Evolutionary conservation across 2,797 vertebrate species (phyloP).

Genomic region (Huso huso): DNA sequence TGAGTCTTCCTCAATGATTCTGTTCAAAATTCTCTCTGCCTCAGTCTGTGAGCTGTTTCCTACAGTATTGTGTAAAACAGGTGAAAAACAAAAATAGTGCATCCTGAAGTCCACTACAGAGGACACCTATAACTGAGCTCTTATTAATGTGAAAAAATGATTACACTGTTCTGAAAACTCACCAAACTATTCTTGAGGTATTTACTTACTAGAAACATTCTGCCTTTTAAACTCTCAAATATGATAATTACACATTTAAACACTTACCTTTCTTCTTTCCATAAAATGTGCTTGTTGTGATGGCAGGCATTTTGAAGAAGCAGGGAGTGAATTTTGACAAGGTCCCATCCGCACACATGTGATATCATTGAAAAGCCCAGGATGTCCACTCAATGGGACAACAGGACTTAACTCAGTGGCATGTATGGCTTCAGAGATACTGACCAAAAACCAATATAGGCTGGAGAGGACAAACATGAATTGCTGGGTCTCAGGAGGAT

Average conservation of each 20-base stretch:
- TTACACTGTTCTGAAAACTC: background rate
- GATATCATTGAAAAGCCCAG: constrained; percentile 1
- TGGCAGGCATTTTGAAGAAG: background rate
- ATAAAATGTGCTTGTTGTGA: background rate
- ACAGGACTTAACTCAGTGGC: background rate
- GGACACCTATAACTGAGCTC: background rate
- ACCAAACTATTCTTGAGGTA: background rate
- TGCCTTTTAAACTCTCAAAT: background rate
- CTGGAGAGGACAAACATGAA: too few relatives aligned
- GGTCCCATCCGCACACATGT: background rate
- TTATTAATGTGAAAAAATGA: background rate
- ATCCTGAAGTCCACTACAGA: background rate
- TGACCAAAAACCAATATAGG: too few relatives aligned
- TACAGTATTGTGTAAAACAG: background rate
- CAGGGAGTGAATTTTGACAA: background rate
- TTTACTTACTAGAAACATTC: background rate
- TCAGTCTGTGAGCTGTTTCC: too few relatives aligned
- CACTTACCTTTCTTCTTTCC: constrained; percentile 4
- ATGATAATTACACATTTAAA: background rate
- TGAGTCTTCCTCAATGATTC: background rate
- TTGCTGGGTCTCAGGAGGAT: too few relatives aligned
- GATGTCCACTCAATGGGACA: background rate
- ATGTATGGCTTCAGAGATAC: too few relatives aligned
- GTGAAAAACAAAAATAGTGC: background rate
- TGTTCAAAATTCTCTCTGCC: background rate